Base-by-base conservation (phyloP, 2,888 invertebrate genomes). In the Arctia plantaginis region DNA sequence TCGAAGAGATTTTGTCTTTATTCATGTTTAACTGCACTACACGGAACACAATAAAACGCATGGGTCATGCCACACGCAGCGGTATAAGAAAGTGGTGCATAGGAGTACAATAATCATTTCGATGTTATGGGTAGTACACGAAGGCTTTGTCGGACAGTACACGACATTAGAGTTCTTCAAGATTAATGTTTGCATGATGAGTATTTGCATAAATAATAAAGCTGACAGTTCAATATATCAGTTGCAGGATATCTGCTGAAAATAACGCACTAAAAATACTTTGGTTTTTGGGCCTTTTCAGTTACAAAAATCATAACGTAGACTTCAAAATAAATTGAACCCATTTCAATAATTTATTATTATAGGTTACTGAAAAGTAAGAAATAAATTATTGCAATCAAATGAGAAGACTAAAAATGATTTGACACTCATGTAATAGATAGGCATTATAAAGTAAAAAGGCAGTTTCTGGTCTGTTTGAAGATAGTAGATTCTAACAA, bases 11-110 rank as follows among this genome's bases (percentile, higher is more conserved):
- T 51, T 39, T 64, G 69, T 39, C 44, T 66, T 76, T 51, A 72
- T 64, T 65, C 27, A 75, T 78, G 51, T 74, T 71, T 59, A 65
- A 72, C 55, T 67, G 65, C 59, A 64, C 27, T 39, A 10, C 64
- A 30, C 1, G 65, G 51, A 59, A 8, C 64, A 35, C 62, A 73
- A 73, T 65, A 39, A 18, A 62, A 64, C 69, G 33, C 70, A 66
- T 65, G 39, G 62, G 62, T 20, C 3, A 51, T 30, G 67, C 65
- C 73, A 44, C 35, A n/a, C 62, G 18, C 69, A 66, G 62, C 27
- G 44, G 64, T 71, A 51, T 76, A 69, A 69, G 73, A 18, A 30
- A 41, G 39, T 69, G 69, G 65, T 65, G 30, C 41, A 69, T 69
- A 69, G 30, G 1, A 4, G n/a, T 51, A 47, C n/a, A 62, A 69